A percentile compares a stretch with the other conserved stretches of the same genome.
These are phyloP conservation scores for Microtus richardsoni DNA, from an alignment of 2,113 vertebrate species.

Conservation along the genomic window DNA sequence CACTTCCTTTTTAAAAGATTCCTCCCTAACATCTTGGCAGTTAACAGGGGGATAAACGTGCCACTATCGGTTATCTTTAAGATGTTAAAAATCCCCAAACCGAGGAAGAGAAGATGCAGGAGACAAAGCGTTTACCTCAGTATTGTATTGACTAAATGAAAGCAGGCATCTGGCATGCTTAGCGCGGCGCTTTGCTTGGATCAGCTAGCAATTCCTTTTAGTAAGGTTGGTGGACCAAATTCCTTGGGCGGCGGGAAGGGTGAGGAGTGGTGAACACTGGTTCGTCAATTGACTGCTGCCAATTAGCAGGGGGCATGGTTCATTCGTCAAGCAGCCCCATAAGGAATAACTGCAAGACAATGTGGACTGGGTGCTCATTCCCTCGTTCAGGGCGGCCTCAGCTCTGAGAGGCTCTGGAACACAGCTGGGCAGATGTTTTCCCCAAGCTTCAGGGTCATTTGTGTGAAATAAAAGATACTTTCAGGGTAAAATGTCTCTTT, in stretches of 20 bases:
- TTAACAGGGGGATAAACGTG: slow-evolving; percentile 6
- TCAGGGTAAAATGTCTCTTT: not conserved
- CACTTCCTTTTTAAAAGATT: slow-evolving; percentile 12
- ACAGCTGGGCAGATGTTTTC: not conserved
- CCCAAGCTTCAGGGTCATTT: not conserved
- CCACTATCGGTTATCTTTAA: slow-evolving; percentile 38
- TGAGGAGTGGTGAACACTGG: not conserved
- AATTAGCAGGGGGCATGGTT: not conserved
- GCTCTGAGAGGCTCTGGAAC: not conserved
- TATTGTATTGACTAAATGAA: not conserved
- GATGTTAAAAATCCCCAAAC: not conserved
- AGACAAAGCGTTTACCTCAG: not conserved
- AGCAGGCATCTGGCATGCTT: not conserved
- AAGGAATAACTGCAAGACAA: not conserved
- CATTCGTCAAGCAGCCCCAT: not conserved
- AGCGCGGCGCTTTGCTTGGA: not conserved
- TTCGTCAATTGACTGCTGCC: not conserved
- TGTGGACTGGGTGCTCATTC: not conserved
- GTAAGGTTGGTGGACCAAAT: not conserved
- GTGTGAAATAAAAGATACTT: slow-evolving; percentile 10
- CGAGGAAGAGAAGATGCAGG: not conserved
- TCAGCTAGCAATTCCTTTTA: not conserved
- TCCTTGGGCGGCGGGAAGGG: slow-evolving; percentile 14
- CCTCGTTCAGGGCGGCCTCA: not conserved
- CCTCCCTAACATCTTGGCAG: slow-evolving; percentile 42